Base-by-base conservation (phyloP, 2,888 invertebrate species). In the Chaitophorus viminalis region DNA sequence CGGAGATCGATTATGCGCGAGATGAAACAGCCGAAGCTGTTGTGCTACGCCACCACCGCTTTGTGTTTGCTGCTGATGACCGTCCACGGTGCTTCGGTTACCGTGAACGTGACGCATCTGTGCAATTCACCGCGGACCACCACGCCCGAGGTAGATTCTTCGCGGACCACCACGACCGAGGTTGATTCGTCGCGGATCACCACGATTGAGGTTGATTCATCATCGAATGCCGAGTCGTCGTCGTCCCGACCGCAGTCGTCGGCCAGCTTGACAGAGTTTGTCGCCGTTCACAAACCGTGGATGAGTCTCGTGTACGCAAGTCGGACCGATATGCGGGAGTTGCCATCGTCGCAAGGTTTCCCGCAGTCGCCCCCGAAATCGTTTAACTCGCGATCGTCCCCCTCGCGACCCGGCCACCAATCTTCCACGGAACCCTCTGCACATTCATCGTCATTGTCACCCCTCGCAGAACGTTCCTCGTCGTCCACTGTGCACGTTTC, bases 41-140 rank as follows among this genome's bases (percentile, higher is more conserved):
- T 8, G 72, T 18, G 31, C 65, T 14, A 29, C n/a, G n/a, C 39
- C 1, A 33, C 33, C 1, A 33, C 33, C 9, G 36, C 29, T 18
- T 60, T 31, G 31, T 36, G 25, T 31, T 52, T 25, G 68, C 29
- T 68, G 68, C n/a, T 70, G 46, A n/a, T 82, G 74, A 33, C 39
- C 29, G 9, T 8, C 68, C 21, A 25, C 18, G 9, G 46, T 25
- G 31, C 46, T 8, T 17, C 8, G 0, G 25, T 86, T 5, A 72
- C 79, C 33, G 39, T 79, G 3, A 87, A 87, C 74, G 74, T 87
- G 60, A 74, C 86, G 54, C 79, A 87, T n/a, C 21, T 79, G 72
- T 79, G 86, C 72, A 18, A 25, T 72, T n/a, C 17, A 9, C 52
- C 17, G 21, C 52, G 54, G 54, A 54, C n/a, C n/a, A 6, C 36